Base-by-base conservation (phyloP, 2,113 vertebrate genomes). In the Phalacrocorax aristotelis region DNA sequence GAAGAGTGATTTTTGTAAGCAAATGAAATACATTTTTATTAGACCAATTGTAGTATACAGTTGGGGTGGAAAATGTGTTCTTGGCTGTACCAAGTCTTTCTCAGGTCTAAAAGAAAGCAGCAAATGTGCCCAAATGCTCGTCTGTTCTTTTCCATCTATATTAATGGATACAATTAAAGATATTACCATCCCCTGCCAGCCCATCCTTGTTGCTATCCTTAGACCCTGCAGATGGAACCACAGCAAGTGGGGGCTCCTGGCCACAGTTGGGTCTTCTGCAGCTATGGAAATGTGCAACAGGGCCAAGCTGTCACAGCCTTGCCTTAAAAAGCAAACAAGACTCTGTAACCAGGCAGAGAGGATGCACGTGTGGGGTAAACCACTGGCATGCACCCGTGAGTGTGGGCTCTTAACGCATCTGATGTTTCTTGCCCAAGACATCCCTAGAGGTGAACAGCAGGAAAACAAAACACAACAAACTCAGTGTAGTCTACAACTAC, bases 1-100 rank as follows among this genome's bases (percentile, higher is more conserved):
- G 77, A 94, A 93, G 15, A 82, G 52, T 69, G 69, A 72, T 69
- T 89, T 95, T 48, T 85, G 70, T 82, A 95, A 61, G 70, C 42
- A 85, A 96, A 95, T 69, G 15, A 93, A 93, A 89, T 70, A 70
- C 51, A 25, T 78, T 89, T 93, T 90, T 94, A 83, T 95, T 94
- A 95, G 64, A 70, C 13, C 38, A 78, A 79, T 79, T 91, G 81
- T 48, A 86, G 16, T 21, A 27, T 57, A 40, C 27, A 65, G 55
- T 18, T 91, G 61, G 52, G 48, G 25, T 72, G 34, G 84, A 71
- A 94, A 96, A 96, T 38, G 3, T 17, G 40, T 26, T 89, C 78
- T 68, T 79, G 89, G 70, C 57, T 82, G 8, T n/a, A 87, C 44
- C 77, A 79, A 27, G 52, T 25, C 26, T 69, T 89, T 66, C 32